Evolutionary conservation across 2,113 vertebrate species (phyloP), one percentile per base, ranked within the genome.

Genomic region (Marmota monax): DNA sequence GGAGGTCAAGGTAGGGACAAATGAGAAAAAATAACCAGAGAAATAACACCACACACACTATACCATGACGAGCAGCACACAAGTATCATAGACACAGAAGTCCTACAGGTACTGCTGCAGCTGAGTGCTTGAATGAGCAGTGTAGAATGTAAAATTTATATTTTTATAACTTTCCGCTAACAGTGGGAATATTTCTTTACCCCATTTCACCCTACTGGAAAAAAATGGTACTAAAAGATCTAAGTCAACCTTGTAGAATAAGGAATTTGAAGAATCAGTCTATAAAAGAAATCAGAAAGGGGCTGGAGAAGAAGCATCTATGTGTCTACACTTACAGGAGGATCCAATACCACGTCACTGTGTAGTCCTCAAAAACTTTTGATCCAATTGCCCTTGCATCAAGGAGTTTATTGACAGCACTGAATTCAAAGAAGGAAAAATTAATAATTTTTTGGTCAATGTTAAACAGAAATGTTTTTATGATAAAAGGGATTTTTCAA

Each of bases 281-380:
- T 72, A 78, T 67, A 95, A 20, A 85, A 61, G 51, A 86, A 85
- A 76, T 91, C 32, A 92, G 72, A 37, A 84, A 7, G 5, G 37
- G 48, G 8, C 23, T 34, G 56, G 53, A 63, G 39, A 88, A 42
- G 45, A 90, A 90, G 67, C 18, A 78, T 1, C 0, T 3, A 25
- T 65, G 23, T 20, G 63, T 27, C 87, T 84, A 69, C 45, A 96
- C 99, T 99, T 99, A 99, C 99, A 99, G 98, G 96, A 99, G 98
- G 97, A 99, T 99, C 99, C 99, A 99, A 96, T 99, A 98, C 99
- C 99, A 99, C 84, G 99, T 99, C 92, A 98, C 99, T 91, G 99
- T 98, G 96, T 99, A 99, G 97, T 99, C 99, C 98, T 99, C 99
- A 98, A 99, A 99, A 97, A 99, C 99, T 98, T 99, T 99, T 93